Base-by-base conservation (phyloP, 2,888 invertebrate species). In the Dryobotodes eremita region DNA sequence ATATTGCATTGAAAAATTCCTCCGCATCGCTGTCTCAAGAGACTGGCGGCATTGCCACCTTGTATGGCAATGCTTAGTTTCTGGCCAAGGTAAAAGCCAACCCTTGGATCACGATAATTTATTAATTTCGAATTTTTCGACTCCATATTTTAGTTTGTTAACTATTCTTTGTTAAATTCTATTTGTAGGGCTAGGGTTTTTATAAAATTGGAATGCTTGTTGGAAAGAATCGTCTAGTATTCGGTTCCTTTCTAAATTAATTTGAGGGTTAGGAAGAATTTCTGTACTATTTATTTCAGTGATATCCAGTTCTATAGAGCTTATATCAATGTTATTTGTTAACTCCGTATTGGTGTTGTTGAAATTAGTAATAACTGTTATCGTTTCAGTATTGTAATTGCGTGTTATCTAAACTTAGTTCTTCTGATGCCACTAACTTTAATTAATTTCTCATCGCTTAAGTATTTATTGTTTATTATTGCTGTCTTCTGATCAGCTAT, bases 391-490 rank as follows among this genome's bases (percentile, higher is more conserved):
- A 57, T 48, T 50, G 23, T 61, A 4, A 31, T 48, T 23, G 8
- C 26, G 20, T 53, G 6, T 66, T 72, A 42, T 26, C 17, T 31
- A 5, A 20, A 57, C 26, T 13, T 59, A 66, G 20, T 66, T 77
- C 77, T 7, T 26, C 20, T 2, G 50, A 20, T 68, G 75, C 20
- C 55, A 68, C 48, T 17, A 17, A 17, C 36, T 74, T 78, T 36
- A 70, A 15, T 70, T 26, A 79, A 66, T 55, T 36, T 75, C 2
- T 69, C 50, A 20, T n/a, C 26, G 10, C 15, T 71, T 46, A 75
- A 75, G 31, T 79, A 79, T 71, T 79, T 55, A 48, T 79, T 75
- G 15, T 68, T 79, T 15, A 64, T 6, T 61, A 75, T 79, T 26
- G 48, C 71, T 61, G 71, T 75, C 31, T 55, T 75, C 46, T 75